Base-by-base conservation (phyloP, 2,113 vertebrate genomes). In the Saimiri boliviensis region DNA sequence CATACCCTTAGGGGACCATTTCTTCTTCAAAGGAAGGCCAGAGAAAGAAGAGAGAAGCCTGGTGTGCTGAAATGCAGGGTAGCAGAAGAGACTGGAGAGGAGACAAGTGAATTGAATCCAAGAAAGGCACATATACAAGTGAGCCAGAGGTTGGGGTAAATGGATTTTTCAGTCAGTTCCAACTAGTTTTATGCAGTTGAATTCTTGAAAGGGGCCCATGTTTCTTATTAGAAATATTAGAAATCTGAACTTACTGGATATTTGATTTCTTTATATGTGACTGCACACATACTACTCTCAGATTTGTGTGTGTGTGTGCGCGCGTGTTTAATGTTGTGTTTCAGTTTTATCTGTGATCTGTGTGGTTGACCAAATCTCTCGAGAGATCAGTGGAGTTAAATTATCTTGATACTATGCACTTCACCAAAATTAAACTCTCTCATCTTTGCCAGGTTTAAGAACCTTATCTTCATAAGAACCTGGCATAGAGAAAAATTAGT, bases 1-100 rank as follows among this genome's bases (percentile, higher is more conserved):
- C 63, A 80, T 60, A 42, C 88, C 90, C 54, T 68, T 13, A 49
- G 52, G 82, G 93, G 12, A 81, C 94, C 52, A 20, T 80, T 86
- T 94, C 35, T 91, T 96, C 66, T 70, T 93, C 71, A 47, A 81
- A 97, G 54, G 52, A 82, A 91, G 14, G 49, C 70, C 63, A 54
- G 54, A 70, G 79, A 82, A 40, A 66, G 42, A 14, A 14, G 27
- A 82, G 21, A 49, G 45, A 70, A 56, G 23, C 27, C 54, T 66
- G 35, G 58, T 17, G 35, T 47, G 30, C 81, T 76, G 13, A 84
- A n/a, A 45, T 35, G 45, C 77, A 88, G 89, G 23, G 42, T 30
- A 73, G 76, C 86, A 32, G 73, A 58, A 40, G 23, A 89, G 68
- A 73, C 63, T n/a, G 3, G 21, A 84, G 77, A 81, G 68, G 32